Percentiles rank a stretch among this genome's conserved stretches.
These are phyloP conservation scores for Macrosteles quadrilineatus DNA, from an alignment of 1,140 invertebrate species.

Conservation along the genomic window DNA sequence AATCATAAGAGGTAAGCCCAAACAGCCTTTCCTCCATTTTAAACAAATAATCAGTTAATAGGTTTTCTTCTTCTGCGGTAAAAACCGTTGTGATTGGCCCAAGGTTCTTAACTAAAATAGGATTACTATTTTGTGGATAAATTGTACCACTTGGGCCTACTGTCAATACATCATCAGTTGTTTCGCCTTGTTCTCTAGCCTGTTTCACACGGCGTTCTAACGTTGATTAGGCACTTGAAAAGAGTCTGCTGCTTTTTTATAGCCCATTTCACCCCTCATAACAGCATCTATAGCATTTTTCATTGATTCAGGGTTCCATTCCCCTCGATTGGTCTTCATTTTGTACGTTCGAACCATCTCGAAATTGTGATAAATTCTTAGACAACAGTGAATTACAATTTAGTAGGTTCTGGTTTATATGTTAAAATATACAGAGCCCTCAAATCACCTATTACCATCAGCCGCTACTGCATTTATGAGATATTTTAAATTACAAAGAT, in stretches of 20 bases:
- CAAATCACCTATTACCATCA: too few species aligned
- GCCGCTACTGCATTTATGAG: too few species aligned
- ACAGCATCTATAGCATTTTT: neutral
- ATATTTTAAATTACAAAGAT: too few species aligned
- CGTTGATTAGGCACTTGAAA: neutral
- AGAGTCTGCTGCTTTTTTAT: neutral
- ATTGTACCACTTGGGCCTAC: too few species aligned
- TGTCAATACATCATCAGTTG: too few species aligned
- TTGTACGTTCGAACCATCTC: conserved; percentile 1
- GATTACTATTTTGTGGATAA: too few species aligned
- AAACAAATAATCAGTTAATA: neutral
- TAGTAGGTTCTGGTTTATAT: too few species aligned
- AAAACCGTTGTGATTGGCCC: neutral
- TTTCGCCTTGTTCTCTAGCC: too few species aligned
- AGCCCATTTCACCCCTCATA: neutral
- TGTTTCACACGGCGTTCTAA: neutral
- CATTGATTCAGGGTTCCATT: neutral
- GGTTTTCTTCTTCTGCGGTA: neutral
- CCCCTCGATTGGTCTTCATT: neutral
- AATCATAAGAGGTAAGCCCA: neutral
- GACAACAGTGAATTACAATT: too few species aligned
- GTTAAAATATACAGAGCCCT: too few species aligned
- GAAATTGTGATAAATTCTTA: too few species aligned
- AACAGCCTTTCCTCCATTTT: neutral
- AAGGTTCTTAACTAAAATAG: too few species aligned